A percentile compares a stretch with the other conserved stretches of the same genome.
These are phyloP conservation scores for Caenorhabditis inopinata DNA, from an alignment of 1,140 invertebrate genomes.

Conservation along the genomic window DNA sequence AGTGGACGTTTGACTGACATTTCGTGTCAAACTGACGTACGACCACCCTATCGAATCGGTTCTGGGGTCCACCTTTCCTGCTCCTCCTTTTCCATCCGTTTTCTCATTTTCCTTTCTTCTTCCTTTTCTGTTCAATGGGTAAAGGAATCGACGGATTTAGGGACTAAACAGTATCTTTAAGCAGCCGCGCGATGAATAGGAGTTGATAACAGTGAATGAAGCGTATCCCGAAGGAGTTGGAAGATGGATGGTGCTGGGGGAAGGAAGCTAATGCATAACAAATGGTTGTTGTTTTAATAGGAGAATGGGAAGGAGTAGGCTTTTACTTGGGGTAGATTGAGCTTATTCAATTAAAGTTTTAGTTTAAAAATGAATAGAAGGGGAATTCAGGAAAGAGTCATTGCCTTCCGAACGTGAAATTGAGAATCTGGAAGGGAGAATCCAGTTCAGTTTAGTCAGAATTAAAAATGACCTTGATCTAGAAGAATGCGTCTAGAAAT, in stretches of 20 bases:
- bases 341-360: background rate
- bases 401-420: too few species aligned
- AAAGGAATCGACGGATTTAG: background rate
- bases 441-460: too few species aligned
- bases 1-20: slow-evolving; percentile 30
- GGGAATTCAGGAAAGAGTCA: too few species aligned
- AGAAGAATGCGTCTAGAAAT: too few species aligned
- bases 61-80: slow-evolving; percentile 10
- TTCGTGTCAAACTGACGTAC: slow-evolving; percentile 30
- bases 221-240: background rate
- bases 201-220: background rate
- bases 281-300: background rate
- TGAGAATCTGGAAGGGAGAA: too few species aligned
- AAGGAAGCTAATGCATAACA: slow-evolving; percentile 8
- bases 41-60: background rate
- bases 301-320: too few species aligned
- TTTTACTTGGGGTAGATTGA: background rate
- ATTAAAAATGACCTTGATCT: too few species aligned
- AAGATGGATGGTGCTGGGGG: background rate
- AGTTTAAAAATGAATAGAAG: too few species aligned
- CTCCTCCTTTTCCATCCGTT: slow-evolving; percentile 19
- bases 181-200: background rate
- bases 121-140: too few species aligned
- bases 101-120: too few species aligned
- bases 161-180: background rate